Evolutionary conservation across 2,113 vertebrate species (phyloP).

Genomic region (Trachemys scripta): DNA sequence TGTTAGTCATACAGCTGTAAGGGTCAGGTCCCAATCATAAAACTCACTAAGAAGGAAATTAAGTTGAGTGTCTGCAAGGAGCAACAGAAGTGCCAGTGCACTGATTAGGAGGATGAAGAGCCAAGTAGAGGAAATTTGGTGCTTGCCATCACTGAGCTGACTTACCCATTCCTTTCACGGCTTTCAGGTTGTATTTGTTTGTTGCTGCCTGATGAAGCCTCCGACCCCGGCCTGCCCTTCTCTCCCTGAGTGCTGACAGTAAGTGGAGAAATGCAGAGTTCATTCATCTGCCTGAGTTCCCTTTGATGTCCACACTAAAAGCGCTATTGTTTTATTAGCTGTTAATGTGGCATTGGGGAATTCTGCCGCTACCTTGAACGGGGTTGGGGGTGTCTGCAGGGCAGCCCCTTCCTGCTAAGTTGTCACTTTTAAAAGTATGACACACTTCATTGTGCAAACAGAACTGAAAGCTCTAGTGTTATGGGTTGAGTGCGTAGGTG

Average conservation of each 20-base stretch:
- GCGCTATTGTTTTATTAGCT: conserved; percentile 79
- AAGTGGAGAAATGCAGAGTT: conserved; percentile 74
- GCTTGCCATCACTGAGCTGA: not conserved
- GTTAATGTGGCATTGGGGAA: conserved; percentile 65
- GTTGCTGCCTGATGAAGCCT: conserved; percentile 53
- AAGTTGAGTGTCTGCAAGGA: not conserved
- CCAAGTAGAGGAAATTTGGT: not conserved
- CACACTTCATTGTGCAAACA: conserved; percentile 28
- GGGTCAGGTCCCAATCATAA: not conserved
- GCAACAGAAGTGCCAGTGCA: not conserved
- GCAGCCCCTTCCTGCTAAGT: conserved; percentile 65
- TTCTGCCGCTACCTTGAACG: not conserved
- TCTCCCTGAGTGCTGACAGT: conserved; percentile 62
- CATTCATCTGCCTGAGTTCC: conserved; percentile 71
- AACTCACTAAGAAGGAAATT: not conserved
- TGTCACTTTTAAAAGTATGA: conserved; percentile 64
- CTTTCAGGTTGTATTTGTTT: conserved; percentile 62
- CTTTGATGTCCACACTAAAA: conserved; percentile 75
- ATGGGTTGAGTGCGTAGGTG: not conserved
- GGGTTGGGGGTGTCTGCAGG: conserved; percentile 37
- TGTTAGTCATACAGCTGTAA: not conserved
- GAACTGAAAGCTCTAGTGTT: rapidly evolving
- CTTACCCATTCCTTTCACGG: conserved; percentile 16
- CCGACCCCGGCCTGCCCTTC: conserved; percentile 65
- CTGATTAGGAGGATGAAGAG: not conserved